Conservation (phyloP, 64 coral and sea anemone species). For the Porites australiensis region DNA sequence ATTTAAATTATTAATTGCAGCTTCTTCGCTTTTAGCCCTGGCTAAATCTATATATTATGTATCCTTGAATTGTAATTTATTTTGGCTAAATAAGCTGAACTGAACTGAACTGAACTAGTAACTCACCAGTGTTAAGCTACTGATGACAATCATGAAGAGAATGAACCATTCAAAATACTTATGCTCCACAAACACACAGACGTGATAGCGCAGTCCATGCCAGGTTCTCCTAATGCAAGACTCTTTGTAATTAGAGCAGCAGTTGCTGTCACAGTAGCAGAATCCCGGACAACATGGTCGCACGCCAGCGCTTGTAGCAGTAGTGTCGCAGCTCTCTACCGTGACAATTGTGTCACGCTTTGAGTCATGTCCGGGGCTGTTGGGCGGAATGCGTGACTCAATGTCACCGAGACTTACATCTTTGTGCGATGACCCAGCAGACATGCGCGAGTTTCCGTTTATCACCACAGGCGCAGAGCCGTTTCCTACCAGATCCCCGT, state of each 20-base stretch:
- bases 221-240: constrained; percentile 85
- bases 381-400: constrained; percentile 88
- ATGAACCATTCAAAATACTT: constrained; percentile 99
- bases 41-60: too few species aligned
- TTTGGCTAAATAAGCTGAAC: too few species aligned
- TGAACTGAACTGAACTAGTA: too few species aligned
- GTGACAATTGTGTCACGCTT: constrained; percentile 98
- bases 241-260: constrained; percentile 79
- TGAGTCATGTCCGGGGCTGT: constrained; percentile 73
- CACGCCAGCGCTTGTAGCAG: constrained; percentile 62
- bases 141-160: constrained; percentile 89
- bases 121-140: constrained; percentile 96
- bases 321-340: constrained; percentile 83
- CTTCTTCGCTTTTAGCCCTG: too few species aligned
- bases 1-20: too few species aligned
- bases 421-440: constrained; percentile 87
- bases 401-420: constrained; percentile 93
- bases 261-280: constrained; percentile 92
- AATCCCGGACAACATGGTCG: constrained; percentile 88
- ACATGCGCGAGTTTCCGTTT: constrained; percentile 90
- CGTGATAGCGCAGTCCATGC: constrained; percentile 78
- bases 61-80: too few species aligned
- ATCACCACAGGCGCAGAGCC: constrained; percentile 84
- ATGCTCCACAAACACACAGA: constrained; percentile 89
- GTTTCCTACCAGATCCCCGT: constrained; percentile 93